These are phyloP conservation scores for Epirrita christyi DNA, from an alignment of 2,888 invertebrate genomes.

Conservation along the genomic window DNA sequence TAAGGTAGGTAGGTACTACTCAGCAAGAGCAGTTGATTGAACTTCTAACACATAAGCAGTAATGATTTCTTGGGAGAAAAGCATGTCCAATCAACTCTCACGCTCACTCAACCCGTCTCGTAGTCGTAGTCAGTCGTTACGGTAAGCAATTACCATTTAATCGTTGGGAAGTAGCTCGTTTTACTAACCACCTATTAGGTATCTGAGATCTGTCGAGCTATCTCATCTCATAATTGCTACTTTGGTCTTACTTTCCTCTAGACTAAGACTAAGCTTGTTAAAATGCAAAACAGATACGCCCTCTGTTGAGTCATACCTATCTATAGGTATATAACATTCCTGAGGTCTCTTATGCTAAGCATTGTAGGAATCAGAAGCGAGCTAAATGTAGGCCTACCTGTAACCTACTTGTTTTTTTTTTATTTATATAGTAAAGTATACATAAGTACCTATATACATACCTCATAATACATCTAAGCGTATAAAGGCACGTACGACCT, in stretches of 20 bases:
- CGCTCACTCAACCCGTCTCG: constrained; percentile 19
- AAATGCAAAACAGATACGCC: constrained; percentile 19
- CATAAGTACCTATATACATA: not conserved
- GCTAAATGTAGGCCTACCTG: no score
- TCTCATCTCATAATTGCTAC: constrained; percentile 16
- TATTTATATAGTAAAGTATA: no score
- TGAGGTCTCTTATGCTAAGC: not conserved
- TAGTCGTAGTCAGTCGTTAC: constrained; percentile 20
- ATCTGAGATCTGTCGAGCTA: constrained; percentile 19
- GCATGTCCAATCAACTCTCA: constrained; percentile 38
- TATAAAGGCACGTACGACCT: constrained; percentile 8
- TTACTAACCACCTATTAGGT: constrained; percentile 25
- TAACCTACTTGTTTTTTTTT: no score
- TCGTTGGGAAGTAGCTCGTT: constrained; percentile 23
- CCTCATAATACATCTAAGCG: not conserved
- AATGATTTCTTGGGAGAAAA: constrained; percentile 34
- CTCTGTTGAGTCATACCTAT: constrained; percentile 22
- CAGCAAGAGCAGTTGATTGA: constrained; percentile 11
- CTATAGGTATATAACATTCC: not conserved
- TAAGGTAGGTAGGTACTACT: not conserved
- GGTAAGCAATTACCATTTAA: constrained; percentile 27
- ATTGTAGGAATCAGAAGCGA: not conserved
- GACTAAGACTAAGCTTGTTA: constrained; percentile 14
- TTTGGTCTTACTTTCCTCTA: constrained; percentile 26
- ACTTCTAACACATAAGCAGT: constrained; percentile 3